Base-by-base conservation (phyloP, 1,140 invertebrate species). In the Zaprionus tsacasi region DNA sequence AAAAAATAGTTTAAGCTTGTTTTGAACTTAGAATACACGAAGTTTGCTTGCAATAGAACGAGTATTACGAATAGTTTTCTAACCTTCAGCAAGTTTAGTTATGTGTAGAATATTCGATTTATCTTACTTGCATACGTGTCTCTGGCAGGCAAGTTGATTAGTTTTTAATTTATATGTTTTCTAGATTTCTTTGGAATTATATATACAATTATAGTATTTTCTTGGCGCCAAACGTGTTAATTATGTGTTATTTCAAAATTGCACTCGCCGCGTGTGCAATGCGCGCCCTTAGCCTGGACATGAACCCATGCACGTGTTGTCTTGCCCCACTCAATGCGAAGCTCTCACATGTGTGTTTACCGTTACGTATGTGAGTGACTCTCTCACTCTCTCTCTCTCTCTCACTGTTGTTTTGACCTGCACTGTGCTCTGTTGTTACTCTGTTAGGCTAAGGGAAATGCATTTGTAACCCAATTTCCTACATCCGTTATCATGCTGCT, bases 401-500 rank as follows among this genome's bases (percentile, higher is more conserved):
- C 38, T 60, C 57, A 55, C 38, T 52, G 68, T 66, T 52, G 38
- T 56, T 60, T 70, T 63, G 60, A 36, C 52, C 57, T 21, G 55
- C 11, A 63, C 8, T 61, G 45, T 64, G 60, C 82, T 52, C 76
- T 87, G 83, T 87, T 87, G 83, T 76, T 85, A 66, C 80, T 69
- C 82, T 87, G 80, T 87, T 87, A 83, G 73, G 61, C 59, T 45
- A 69, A 81, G 82, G 82, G 82, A 86, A 82, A 81, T 88, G 85
- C 83, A 88, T 88, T 89, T 76, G 83, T 76, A 88, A 81, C 85
- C 85, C 80, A 89, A 88, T 89, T 88, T 88, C 83, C 83, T 64
- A 58, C 52, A 68, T 88, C 83, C 83, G 85, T 78, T 89, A 71
- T 88, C 83, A 88, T 78, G 75, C 83, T 59, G 74, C 76, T 71